phyloP scores from a whole-genome alignment of 1,140 invertebrate genomes.

The Ceratina calcarata region DNA sequence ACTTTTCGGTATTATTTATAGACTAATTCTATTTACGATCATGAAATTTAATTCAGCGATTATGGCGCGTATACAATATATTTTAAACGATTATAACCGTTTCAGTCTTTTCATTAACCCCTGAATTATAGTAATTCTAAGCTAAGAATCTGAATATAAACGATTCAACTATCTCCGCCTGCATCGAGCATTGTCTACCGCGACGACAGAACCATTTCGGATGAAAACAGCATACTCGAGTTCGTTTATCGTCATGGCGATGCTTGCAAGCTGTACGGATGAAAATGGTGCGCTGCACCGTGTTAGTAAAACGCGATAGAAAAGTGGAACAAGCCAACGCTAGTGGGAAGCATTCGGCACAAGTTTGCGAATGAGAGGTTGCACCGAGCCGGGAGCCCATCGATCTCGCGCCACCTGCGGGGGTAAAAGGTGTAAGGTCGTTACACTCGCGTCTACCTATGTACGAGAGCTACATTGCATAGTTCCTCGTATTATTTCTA shows the following conservation, averaged over 20 bases:
- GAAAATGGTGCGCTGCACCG: slow-evolving; percentile 12
- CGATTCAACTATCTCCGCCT: neutral
- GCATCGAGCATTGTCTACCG: neutral
- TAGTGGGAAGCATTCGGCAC: slow-evolving; percentile 28
- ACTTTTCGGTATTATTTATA: neutral
- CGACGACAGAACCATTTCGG: neutral
- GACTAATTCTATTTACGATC: neutral
- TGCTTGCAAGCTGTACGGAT: slow-evolving; percentile 36
- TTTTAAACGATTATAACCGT: slow-evolving; percentile 4
- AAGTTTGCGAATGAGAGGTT: slow-evolving; percentile 51
- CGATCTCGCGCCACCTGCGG: slow-evolving; percentile 59
- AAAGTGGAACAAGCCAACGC: slow-evolving; percentile 61
- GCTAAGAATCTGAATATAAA: neutral
- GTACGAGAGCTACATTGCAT: slow-evolving; percentile 36
- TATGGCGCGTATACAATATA: slow-evolving; percentile 6
- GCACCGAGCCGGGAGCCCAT: slow-evolving; percentile 55
- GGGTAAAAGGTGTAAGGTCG: slow-evolving; percentile 66
- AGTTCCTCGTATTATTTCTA: slow-evolving; percentile 62
- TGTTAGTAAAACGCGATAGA: slow-evolving; percentile 51
- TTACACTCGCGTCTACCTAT: slow-evolving; percentile 63
- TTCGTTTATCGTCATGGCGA: neutral
- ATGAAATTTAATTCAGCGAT: neutral
- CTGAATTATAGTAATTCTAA: neutral
- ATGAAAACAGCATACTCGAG: neutral
- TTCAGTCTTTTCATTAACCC: neutral